Evolutionary conservation across 2,888 invertebrate species (phyloP).

Genomic region (Horisme vitalbata): DNA sequence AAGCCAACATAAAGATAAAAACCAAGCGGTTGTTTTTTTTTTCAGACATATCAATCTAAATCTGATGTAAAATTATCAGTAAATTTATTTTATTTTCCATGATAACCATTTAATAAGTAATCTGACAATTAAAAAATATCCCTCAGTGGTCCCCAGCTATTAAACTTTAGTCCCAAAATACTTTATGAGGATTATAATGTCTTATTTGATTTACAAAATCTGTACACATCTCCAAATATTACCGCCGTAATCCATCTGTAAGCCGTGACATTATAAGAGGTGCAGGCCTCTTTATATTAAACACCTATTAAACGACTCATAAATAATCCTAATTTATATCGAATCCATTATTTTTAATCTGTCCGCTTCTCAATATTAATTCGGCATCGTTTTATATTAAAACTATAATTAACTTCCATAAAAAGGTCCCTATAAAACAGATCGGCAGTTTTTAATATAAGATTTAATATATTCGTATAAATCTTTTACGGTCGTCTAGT

Average conservation of each 20-base stretch:
- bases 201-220: slow-evolving; percentile 21
- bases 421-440: slow-evolving; percentile 65
- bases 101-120: too few species aligned
- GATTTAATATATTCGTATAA: slow-evolving; percentile 70
- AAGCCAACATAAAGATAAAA: too few species aligned
- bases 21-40: too few species aligned
- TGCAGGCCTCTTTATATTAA: too few species aligned
- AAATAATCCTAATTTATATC: slow-evolving; percentile 76
- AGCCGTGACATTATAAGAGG: slow-evolving; percentile 48
- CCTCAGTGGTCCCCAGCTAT: too few species aligned
- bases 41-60: too few species aligned
- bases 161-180: not conserved
- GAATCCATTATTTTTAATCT: slow-evolving; percentile 71
- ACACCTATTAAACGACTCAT: slow-evolving; percentile 62
- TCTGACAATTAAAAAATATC: too few species aligned
- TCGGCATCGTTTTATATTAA: slow-evolving; percentile 73
- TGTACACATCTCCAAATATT: slow-evolving; percentile 18
- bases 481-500: slow-evolving; percentile 64
- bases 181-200: slow-evolving; percentile 19
- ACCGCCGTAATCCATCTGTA: slow-evolving; percentile 26
- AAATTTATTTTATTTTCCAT: too few species aligned
- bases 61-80: too few species aligned
- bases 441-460: slow-evolving; percentile 64
- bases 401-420: slow-evolving; percentile 77
- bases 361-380: slow-evolving; percentile 70